A percentile compares a stretch with the other conserved stretches of the same genome.
Conservation (phyloP, 1,140 invertebrate genomes). For the Meloidogyne floridensis region DNA sequence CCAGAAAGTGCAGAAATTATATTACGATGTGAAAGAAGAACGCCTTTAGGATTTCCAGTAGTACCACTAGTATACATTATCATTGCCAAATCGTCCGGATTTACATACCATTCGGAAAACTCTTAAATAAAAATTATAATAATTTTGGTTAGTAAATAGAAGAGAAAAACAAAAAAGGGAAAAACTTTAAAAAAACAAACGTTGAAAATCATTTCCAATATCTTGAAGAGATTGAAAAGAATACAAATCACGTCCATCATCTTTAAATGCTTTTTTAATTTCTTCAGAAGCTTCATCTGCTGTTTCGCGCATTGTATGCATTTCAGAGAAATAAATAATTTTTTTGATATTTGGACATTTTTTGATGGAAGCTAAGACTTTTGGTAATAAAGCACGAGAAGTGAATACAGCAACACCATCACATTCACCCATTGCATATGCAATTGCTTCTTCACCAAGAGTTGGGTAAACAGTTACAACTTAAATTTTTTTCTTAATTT, state of each 20-base stretch:
- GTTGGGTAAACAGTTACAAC: constrained; percentile 96
- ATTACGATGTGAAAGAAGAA: constrained; percentile 78
- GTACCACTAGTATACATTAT: constrained; percentile 96
- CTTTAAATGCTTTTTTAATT: constrained; percentile 72
- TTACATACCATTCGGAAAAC: constrained; percentile 41
- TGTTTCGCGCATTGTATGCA: constrained; percentile 38
- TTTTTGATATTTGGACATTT: constrained; percentile 47
- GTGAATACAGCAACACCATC: constrained; percentile 74
- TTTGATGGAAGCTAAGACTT: constrained; percentile 49
- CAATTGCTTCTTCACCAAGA: constrained; percentile 89
- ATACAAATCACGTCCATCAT: constrained; percentile 68
- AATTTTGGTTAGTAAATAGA: not conserved
- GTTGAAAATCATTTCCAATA: constrained; percentile 78
- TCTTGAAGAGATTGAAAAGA: constrained; percentile 72
- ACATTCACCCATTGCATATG: constrained; percentile 93
- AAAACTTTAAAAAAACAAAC: constrained; percentile 68
- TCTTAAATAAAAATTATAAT: not conserved
- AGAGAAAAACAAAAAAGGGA: not conserved
- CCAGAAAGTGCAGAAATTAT: constrained; percentile 84
- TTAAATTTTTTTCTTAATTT: constrained; percentile 67
- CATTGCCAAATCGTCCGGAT: constrained; percentile 79
- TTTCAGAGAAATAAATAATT: constrained; percentile 59
- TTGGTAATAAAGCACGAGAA: constrained; percentile 53
- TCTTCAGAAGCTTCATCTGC: constrained; percentile 60
- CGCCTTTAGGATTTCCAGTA: constrained; percentile 74